Percentiles rank a stretch among this genome's conserved stretches.
phyloP scores from a whole-genome alignment of 92 coral and sea anemone species.

The Ricordea florida region DNA sequence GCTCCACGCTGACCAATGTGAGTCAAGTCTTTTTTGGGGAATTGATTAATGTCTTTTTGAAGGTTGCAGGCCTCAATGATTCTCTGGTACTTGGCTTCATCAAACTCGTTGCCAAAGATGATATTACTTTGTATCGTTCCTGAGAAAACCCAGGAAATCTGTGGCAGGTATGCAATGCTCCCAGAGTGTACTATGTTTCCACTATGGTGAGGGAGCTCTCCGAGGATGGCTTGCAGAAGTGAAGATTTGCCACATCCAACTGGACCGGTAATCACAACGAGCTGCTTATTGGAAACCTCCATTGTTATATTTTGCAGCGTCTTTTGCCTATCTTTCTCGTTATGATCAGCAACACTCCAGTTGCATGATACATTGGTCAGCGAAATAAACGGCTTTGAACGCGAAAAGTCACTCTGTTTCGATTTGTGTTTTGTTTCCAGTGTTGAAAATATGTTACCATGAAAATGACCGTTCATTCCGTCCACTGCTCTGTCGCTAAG shows the following conservation, averaged over 20 bases:
- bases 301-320: conserved; percentile 18
- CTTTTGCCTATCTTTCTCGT: background rate
- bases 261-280: conserved; percentile 24
- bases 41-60: conserved; percentile 18
- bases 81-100: conserved; percentile 25
- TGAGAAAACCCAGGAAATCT: conserved; percentile 66
- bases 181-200: conserved; percentile 45
- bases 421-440: background rate
- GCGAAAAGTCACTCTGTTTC: background rate
- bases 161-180: conserved; percentile 54
- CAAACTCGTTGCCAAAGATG: conserved; percentile 48
- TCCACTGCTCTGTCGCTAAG: background rate
- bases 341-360: too few relatives aligned
- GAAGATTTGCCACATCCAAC: conserved; percentile 52
- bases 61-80: conserved; percentile 62
- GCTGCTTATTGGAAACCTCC: background rate
- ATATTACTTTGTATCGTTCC: conserved; percentile 60
- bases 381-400: background rate
- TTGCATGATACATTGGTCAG: conserved; percentile 21
- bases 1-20: conserved; percentile 35
- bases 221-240: conserved; percentile 52
- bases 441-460: too few relatives aligned
- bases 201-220: conserved; percentile 46
- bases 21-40: conserved; percentile 30
- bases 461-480: background rate